Conservation (phyloP, 2,888 invertebrate genomes). For the Antheraea yamamai region DNA sequence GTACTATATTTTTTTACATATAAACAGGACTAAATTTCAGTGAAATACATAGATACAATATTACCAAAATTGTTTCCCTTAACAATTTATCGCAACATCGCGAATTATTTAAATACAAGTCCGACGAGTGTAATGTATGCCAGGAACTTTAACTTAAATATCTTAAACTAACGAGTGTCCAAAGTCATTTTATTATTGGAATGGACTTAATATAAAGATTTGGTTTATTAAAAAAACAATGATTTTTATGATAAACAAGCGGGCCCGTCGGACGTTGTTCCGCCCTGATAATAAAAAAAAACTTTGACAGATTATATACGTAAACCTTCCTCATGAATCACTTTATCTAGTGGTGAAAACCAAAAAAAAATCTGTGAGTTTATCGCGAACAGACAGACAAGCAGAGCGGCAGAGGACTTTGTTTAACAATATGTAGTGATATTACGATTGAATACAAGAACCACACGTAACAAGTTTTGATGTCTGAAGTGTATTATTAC, state of each 20-base stretch:
- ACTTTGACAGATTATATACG: too few species aligned
- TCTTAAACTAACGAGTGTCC: too few species aligned
- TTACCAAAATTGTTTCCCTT: background rate
- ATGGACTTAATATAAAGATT: background rate
- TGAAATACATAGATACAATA: background rate
- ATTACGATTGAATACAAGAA: background rate
- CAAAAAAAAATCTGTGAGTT: too few species aligned
- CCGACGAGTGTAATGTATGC: background rate
- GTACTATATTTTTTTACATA: too few species aligned
- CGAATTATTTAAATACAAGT: background rate
- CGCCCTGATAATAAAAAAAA: too few species aligned
- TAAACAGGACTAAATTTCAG: background rate
- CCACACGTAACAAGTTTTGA: background rate
- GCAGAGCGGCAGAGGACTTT: too few species aligned
- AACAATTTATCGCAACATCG: background rate
- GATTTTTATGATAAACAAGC: background rate
- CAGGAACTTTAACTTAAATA: background rate
- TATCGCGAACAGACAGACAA: too few species aligned
- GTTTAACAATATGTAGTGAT: too few species aligned
- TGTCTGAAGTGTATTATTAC: background rate
- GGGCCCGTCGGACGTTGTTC: too few species aligned
- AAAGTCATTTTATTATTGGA: background rate
- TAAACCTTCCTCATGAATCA: too few species aligned
- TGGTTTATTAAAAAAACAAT: background rate
- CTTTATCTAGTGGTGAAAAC: too few species aligned